Conservation (phyloP, 2,113 vertebrate species). For the Orycteropus afer region DNA sequence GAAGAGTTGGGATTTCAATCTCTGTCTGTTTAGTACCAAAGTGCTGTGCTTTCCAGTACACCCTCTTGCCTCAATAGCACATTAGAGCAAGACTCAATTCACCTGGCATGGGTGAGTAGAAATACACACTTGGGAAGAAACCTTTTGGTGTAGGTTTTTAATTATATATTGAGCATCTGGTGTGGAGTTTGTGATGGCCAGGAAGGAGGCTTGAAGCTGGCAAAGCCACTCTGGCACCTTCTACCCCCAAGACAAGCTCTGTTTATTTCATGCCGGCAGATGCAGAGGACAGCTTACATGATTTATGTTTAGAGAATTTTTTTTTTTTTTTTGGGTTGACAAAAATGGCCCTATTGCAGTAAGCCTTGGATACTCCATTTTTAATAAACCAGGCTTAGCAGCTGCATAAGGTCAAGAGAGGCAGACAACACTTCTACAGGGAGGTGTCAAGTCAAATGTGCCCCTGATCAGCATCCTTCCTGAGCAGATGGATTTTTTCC, state of each 20-base stretch:
- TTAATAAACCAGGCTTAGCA: slow-evolving; percentile 69
- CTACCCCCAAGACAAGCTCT: slow-evolving; percentile 67
- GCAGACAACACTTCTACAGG: slow-evolving; percentile 52
- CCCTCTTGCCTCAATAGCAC: background rate
- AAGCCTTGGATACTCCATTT: slow-evolving; percentile 41
- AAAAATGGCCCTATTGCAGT: slow-evolving; percentile 66
- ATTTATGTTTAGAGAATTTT: slow-evolving; percentile 69
- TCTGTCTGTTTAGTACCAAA: background rate
- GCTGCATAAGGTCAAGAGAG: slow-evolving; percentile 51
- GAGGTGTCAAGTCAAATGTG: background rate
- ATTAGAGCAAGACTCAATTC: background rate
- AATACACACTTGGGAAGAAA: slow-evolving; percentile 34
- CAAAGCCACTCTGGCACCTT: slow-evolving; percentile 53
- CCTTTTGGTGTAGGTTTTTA: slow-evolving; percentile 40
- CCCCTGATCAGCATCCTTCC: background rate
- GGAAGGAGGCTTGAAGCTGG: slow-evolving; percentile 59
- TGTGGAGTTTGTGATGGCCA: slow-evolving; percentile 49
- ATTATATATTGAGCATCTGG: slow-evolving; percentile 43
- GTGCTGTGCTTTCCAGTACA: background rate
- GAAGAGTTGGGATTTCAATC: slow-evolving; percentile 14
- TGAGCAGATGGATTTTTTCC: slow-evolving; percentile 61
- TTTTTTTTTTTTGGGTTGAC: slow-evolving; percentile 50
- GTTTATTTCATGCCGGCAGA: slow-evolving; percentile 70
- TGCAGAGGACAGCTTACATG: slow-evolving; percentile 54
- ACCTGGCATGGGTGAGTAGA: slow-evolving; percentile 40